phyloP scores from a whole-genome alignment of 2,888 invertebrate genomes.

The Andricus curvator region DNA sequence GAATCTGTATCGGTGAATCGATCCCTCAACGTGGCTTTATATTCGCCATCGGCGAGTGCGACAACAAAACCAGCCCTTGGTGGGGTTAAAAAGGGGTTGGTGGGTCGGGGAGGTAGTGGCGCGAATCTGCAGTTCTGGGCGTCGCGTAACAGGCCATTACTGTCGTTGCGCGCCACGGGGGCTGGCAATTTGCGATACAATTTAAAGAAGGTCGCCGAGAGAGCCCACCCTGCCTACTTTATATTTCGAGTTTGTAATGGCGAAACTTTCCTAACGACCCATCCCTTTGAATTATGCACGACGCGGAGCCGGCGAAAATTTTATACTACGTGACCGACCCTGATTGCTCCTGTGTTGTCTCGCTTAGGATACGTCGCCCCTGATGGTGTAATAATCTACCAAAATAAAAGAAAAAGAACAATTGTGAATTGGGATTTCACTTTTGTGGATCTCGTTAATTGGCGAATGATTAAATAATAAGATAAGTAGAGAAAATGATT shows the following conservation, averaged over 20 bases:
- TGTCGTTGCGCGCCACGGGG: conserved; percentile 45
- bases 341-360: conserved; percentile 24
- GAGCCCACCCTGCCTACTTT: conserved; percentile 53
- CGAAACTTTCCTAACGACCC: conserved; percentile 73
- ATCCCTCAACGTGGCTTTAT: conserved; percentile 37
- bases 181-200: conserved; percentile 72
- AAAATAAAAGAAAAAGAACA: neutral
- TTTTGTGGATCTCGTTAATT: neutral
- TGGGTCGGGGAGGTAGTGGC: conserved; percentile 13
- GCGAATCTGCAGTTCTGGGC: conserved; percentile 48
- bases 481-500: neutral
- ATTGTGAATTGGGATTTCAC: neutral
- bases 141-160: conserved; percentile 65
- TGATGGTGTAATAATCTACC: conserved; percentile 63
- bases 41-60: conserved; percentile 9
- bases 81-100: neutral
- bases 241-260: conserved; percentile 70
- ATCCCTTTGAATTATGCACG: conserved; percentile 58
- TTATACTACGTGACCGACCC: conserved; percentile 41
- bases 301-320: conserved; percentile 41
- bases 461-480: neutral
- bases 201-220: conserved; percentile 69
- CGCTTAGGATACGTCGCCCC: conserved; percentile 57
- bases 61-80: conserved; percentile 45
- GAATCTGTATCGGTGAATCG: conserved; percentile 48